A percentile compares a stretch with the other conserved stretches of the same genome.
Conservation (phyloP, 1,140 invertebrate species). For the Drosophila bocqueti region DNA sequence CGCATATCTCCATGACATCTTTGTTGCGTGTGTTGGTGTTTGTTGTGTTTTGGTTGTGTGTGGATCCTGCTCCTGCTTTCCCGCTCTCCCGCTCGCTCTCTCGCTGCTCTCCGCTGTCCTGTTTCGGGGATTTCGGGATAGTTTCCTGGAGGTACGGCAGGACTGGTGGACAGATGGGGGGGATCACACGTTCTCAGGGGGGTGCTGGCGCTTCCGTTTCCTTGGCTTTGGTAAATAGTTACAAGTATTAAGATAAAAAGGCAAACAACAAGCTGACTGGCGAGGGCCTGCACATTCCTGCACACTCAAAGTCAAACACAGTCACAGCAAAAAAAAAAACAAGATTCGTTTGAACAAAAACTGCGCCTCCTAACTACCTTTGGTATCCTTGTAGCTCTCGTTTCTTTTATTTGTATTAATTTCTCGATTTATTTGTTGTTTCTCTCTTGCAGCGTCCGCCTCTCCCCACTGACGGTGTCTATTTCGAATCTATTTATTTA, state of each 20-base stretch:
- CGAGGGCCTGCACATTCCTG: conserved; percentile 16
- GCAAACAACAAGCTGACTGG: conserved; percentile 1
- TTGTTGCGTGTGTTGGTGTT: conserved; percentile 43
- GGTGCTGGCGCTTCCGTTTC: conserved; percentile 13
- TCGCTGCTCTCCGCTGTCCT: conserved; percentile 20
- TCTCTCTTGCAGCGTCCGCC: conserved; percentile 6
- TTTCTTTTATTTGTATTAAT: neutral
- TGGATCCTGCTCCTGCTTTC: conserved; percentile 35
- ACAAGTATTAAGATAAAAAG: conserved; percentile 41
- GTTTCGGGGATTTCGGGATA: conserved; percentile 15
- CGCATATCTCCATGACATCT: conserved; percentile 84
- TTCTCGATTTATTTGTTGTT: neutral
- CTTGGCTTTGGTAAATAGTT: conserved; percentile 36
- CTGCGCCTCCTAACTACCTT: conserved; percentile 9
- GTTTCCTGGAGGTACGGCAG: conserved; percentile 8
- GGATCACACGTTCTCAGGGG: conserved; percentile 3
- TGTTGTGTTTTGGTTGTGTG: conserved; percentile 29
- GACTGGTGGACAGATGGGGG: conserved; percentile 13
- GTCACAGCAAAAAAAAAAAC: conserved; percentile 23
- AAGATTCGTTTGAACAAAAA: neutral
- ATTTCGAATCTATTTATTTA: conserved; percentile 39
- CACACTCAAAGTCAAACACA: neutral
- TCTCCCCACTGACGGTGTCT: conserved; percentile 5
- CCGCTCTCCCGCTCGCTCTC: conserved; percentile 2
- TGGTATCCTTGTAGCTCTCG: neutral